Conservation (phyloP, 2,797 vertebrate genomes). For the Gambelia wislizenii region DNA sequence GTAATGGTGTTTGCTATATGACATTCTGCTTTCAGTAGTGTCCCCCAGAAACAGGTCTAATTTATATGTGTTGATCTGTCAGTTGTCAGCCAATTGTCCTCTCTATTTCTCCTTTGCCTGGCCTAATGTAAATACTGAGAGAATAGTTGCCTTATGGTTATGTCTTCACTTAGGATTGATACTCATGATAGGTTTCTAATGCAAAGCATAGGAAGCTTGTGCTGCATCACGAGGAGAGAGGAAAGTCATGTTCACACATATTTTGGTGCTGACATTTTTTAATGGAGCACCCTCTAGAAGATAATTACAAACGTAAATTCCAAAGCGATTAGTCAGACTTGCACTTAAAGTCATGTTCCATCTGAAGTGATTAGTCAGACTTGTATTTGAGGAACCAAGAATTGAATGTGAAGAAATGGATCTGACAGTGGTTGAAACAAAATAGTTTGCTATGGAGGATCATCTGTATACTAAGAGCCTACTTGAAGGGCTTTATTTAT, state of each 20-base stretch:
- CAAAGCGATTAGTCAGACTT: conserved; percentile 6
- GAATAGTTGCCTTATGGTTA: neutral
- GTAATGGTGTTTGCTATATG: conserved; percentile 3
- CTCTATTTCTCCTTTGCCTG: neutral
- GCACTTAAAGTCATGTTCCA: neutral
- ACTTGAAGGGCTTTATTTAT: neutral
- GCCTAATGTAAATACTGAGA: neutral
- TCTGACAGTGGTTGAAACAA: neutral
- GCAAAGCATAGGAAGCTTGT: neutral
- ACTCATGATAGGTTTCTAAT: neutral
- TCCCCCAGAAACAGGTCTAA: neutral
- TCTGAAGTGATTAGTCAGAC: conserved; percentile 1
- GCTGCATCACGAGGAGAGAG: neutral
- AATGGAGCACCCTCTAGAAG: neutral
- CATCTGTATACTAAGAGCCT: neutral
- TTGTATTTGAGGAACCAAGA: neutral
- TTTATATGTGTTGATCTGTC: neutral
- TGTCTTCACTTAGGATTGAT: neutral
- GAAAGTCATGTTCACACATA: neutral
- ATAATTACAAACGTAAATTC: neutral
- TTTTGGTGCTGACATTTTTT: neutral
- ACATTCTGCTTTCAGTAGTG: neutral
- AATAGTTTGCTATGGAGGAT: neutral
- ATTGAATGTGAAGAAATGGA: neutral
- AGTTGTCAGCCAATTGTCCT: neutral